Evolutionary conservation across 2,113 vertebrate species (phyloP).

Genomic region (Rhagologus leucostigma): DNA sequence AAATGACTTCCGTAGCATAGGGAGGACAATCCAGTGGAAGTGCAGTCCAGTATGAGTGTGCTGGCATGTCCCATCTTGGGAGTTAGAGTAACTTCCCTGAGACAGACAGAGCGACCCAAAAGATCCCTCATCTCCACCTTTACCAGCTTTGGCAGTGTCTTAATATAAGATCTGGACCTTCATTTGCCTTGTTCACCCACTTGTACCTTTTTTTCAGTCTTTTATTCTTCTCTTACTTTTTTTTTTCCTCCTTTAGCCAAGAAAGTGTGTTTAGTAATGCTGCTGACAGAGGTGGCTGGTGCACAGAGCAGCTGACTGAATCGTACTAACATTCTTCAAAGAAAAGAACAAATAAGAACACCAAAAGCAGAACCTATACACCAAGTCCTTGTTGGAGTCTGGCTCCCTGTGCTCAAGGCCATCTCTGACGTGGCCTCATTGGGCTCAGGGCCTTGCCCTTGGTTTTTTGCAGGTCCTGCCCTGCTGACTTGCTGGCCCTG

Average conservation of each 20-base stretch:
- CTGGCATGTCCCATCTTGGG: background rate
- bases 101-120: background rate
- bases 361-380: background rate
- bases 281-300: background rate
- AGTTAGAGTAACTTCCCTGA: background rate
- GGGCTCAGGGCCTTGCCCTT: background rate
- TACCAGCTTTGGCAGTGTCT: background rate
- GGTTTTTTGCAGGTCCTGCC: background rate
- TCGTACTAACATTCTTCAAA: background rate
- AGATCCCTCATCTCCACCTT: background rate
- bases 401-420: background rate
- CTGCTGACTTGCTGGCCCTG: background rate
- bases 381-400: background rate
- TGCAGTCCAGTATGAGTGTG: fast-evolving
- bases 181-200: fast-evolving
- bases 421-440: background rate
- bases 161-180: background rate
- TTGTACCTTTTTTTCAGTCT: background rate
- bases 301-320: background rate
- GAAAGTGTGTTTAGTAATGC: background rate
- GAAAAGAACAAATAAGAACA: background rate
- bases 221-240: background rate
- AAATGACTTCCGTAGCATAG: background rate
- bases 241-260: background rate
- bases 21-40: background rate